Conservation (phyloP, 2,113 vertebrate species). For the Procavia capensis region DNA sequence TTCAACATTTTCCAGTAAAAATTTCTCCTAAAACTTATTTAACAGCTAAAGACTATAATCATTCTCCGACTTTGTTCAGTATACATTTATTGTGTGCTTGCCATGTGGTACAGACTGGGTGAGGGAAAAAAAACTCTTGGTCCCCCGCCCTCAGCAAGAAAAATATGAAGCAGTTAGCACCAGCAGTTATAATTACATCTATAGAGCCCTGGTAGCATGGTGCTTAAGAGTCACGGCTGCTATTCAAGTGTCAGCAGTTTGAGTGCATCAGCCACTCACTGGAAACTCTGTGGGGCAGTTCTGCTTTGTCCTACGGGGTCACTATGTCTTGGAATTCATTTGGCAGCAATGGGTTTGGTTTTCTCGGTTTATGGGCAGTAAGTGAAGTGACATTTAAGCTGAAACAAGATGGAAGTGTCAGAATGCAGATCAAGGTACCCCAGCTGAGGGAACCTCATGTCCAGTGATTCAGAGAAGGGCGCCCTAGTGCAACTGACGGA, state of each 20-base stretch:
- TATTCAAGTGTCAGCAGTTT: too few relatives aligned
- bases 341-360: too few relatives aligned
- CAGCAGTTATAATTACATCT: neutral
- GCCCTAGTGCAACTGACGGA: accelerated
- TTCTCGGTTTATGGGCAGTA: neutral
- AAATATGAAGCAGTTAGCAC: conserved; percentile 16
- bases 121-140: neutral
- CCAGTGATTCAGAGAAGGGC: neutral
- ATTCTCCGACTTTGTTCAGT: neutral
- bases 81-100: neutral
- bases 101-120: neutral
- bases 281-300: too few relatives aligned
- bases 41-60: conserved; percentile 37
- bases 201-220: too few relatives aligned
- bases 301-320: too few relatives aligned
- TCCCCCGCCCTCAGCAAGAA: neutral
- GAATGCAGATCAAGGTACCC: accelerated
- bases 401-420: neutral
- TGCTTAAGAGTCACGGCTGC: too few relatives aligned
- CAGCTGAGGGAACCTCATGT: accelerated
- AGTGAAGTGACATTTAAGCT: neutral
- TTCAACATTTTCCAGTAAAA: conserved; percentile 45
- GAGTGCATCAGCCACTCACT: too few relatives aligned
- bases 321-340: too few relatives aligned
- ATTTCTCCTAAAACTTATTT: neutral